Base-by-base conservation (phyloP, 2,797 vertebrate genomes). In the Premnoplex brunnescens region DNA sequence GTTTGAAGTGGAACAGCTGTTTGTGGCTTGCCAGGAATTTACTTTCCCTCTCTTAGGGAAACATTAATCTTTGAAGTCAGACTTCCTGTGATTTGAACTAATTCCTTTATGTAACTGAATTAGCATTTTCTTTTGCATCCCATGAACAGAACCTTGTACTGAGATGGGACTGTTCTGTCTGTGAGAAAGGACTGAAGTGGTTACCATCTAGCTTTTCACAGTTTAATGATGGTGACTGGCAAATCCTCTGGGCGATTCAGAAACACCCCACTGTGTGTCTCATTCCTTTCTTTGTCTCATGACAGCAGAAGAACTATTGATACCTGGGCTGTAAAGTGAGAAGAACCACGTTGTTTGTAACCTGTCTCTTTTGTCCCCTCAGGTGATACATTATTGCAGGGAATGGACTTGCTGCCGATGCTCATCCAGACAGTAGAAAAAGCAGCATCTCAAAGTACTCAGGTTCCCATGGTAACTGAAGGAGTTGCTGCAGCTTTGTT, bases 361-460 rank as follows among this genome's bases (percentile, higher is more conserved):
- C 15, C 20, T 60, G 34, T 58, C 23, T 87, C 24, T 73, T 89
- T 68, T 91, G n/a, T 46, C 41, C 96, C 77, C 90, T 62, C 91
- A 99, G 99, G 99, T 73, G 99, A 99, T 97, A 98, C 98, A 1
- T 96, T 99, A 44, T 89, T 98, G 68, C 99, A 99, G 96, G 98
- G 98, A 15, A 85, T 98, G 78, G 99, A 98, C 63, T 97, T 99
- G 55, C 87, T 99, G 66, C 98, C 99, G 0, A 82, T 99, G 95
- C 98, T 99, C 67, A 95, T 98, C 87, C 99, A 99, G 97, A 98
- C 98, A 0, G 98, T 99, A 63, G 99, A 99, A 95, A 99, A 99
- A 97, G 99, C 99, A 27, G 98, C 98, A 12, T 98, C 98, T 26
- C 99, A 99, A 91, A 99, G 97, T 93, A 99, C 99, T 96, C 99